phyloP scores from a whole-genome alignment of 2,888 invertebrate species.

The Acronicta alni region DNA sequence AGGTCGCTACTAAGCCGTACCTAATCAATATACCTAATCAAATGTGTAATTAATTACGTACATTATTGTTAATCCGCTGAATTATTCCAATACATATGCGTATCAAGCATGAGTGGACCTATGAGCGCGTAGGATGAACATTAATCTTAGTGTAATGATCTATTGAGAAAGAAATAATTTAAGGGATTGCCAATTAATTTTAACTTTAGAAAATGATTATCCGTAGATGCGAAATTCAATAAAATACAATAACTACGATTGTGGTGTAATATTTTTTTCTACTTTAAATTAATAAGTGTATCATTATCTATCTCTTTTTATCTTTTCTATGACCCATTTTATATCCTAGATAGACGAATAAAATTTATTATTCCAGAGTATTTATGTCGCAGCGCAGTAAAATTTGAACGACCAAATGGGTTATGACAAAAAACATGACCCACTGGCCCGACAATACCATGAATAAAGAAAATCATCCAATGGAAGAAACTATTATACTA shows the following conservation, averaged over 20 bases:
- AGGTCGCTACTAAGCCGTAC: slow-evolving; percentile 15
- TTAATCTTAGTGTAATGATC: slow-evolving; percentile 18
- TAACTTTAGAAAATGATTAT: too few relatives aligned
- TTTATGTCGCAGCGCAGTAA: too few relatives aligned
- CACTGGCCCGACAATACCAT: slow-evolving; percentile 14
- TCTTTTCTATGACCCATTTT: too few relatives aligned
- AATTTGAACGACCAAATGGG: background rate
- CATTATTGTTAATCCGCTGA: slow-evolving; percentile 23
- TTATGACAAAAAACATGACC: background rate
- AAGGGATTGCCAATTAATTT: too few relatives aligned
- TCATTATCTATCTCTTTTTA: too few relatives aligned
- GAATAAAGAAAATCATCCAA: slow-evolving; percentile 35
- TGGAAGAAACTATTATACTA: slow-evolving; percentile 49
- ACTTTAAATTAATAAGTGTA: too few relatives aligned
- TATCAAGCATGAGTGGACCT: slow-evolving; percentile 10
- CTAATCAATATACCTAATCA: slow-evolving; percentile 29
- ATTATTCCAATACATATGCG: slow-evolving; percentile 7
- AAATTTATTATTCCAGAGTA: too few relatives aligned
- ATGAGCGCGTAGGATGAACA: slow-evolving; percentile 10
- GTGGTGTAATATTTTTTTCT: too few relatives aligned
- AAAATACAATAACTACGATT: too few relatives aligned
- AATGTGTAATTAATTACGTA: slow-evolving; percentile 39
- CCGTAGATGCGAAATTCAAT: too few relatives aligned
- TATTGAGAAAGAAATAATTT: background rate
- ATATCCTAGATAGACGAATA: too few relatives aligned